These are phyloP conservation scores for Streblospio benedicti DNA, from an alignment of 1,140 invertebrate species.

Conservation along the genomic window DNA sequence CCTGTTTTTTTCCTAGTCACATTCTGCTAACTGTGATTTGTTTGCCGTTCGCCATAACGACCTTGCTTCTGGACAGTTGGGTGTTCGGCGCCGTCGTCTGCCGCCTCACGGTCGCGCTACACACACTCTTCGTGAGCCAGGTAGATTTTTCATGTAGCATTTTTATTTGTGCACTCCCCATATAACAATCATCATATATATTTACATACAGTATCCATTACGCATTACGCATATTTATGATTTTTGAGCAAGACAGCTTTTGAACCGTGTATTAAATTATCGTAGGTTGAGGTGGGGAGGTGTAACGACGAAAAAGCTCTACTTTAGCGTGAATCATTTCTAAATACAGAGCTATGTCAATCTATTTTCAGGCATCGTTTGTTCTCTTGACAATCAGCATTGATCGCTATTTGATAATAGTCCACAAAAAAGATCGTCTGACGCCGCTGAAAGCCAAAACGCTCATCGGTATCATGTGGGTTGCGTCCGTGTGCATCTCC, in stretches of 20 bases:
- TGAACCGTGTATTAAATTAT: too few species aligned
- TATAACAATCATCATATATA: too few species aligned
- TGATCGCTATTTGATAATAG: conserved; percentile 28
- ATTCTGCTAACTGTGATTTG: conserved; percentile 20
- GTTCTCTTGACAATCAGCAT: conserved; percentile 24
- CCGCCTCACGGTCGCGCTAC: conserved; percentile 14
- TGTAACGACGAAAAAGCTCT: too few species aligned
- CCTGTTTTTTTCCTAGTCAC: conserved; percentile 24
- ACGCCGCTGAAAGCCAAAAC: conserved; percentile 19
- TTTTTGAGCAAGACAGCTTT: too few species aligned
- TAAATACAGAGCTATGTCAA: too few species aligned
- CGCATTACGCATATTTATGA: too few species aligned
- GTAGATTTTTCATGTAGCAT: too few species aligned
- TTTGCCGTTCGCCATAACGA: conserved; percentile 19
- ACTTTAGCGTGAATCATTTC: too few species aligned
- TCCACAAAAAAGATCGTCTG: conserved; percentile 22
- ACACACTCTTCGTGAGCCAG: conserved; percentile 17
- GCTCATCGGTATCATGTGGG: conserved; percentile 19
- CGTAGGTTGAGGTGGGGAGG: too few species aligned
- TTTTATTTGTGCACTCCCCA: too few species aligned
- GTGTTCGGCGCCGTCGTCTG: conserved; percentile 12
- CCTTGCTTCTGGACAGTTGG: conserved; percentile 16
- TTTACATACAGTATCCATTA: too few species aligned
- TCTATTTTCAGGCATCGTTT: too few species aligned
- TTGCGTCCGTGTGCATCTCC: conserved; percentile 9